Evolutionary conservation across 2,797 vertebrate genomes (phyloP), one percentile per base, ranked within the genome.

Genomic region (Mus caroli): DNA sequence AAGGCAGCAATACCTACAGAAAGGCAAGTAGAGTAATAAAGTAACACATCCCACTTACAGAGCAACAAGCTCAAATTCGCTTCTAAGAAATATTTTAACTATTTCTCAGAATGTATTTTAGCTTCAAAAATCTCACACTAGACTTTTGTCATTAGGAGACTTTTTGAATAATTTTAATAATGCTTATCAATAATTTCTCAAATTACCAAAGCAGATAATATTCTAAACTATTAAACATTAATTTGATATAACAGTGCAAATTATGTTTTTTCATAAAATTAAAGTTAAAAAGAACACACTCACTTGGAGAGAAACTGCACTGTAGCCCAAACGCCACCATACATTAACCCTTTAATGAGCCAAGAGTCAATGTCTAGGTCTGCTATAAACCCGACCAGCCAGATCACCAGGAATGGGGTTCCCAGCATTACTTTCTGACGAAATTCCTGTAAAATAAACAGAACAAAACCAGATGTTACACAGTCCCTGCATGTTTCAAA

Each of bases 301-400:
- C 99, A 99, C 99, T 99, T 99, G 97, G 99, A 99, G 97, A 99
- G 99, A 98, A 99, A 99, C 97, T 99, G 99, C 97, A 99, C 99
- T 78, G 99, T 98, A 67, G 99, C 98, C 99, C 99, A 99, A 98
- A 99, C 99, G 0, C 99, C 99, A 37, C 99, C 99, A 80, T 99
- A 99, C 99, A 99, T 99, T 97, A 99, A 94, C 97, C 99, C 99
- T 98, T 99, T 99, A 97, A 99, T 99, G 92, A 99, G 99, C 99
- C 99, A 99, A 80, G 99, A 99, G 98, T 99, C 99, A 54, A 99
- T 99, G 98, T 99, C 99, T 97, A 99, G 99, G 98, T 99, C 99
- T 89, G 99, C 99, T 96, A 99, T 99, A 98, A 99, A 99, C 56
- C 99, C 99, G 95, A 99, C 99, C 54, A 99, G 98, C 99, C 99